These are phyloP conservation scores for Campylomormyrus tamandua DNA, from an alignment of 2,113 vertebrate species.

Conservation along the genomic window DNA sequence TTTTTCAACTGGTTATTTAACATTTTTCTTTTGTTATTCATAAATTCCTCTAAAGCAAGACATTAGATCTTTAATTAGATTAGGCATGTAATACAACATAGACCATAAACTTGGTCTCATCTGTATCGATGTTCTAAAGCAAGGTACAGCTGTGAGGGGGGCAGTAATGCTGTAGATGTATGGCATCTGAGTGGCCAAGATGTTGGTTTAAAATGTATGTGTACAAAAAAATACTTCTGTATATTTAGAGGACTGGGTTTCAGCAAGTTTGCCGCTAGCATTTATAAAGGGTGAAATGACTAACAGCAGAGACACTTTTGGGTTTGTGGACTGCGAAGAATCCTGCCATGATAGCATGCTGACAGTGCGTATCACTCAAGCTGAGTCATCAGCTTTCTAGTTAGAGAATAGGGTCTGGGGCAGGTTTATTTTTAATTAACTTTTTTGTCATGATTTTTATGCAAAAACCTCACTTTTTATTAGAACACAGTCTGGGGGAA, in stretches of 20 bases:
- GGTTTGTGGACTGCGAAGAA: neutral
- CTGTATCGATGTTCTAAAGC: neutral
- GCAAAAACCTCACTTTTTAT: neutral
- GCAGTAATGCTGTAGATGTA: neutral
- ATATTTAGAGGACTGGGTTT: neutral
- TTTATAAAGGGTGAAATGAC: neutral
- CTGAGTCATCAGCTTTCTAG: neutral
- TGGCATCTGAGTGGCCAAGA: neutral
- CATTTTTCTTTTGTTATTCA: neutral
- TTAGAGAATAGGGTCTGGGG: neutral
- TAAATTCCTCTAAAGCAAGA: neutral
- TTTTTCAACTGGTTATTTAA: neutral
- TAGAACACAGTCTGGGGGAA: neutral
- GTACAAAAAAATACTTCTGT: neutral
- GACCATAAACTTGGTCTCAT: neutral
- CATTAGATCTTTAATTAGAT: neutral
- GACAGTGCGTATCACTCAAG: neutral
- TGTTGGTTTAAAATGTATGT: neutral
- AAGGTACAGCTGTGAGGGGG: neutral
- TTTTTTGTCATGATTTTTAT: neutral
- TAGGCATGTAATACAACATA: neutral
- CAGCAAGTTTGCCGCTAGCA: neutral
- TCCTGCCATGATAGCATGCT: neutral
- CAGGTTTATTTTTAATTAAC: neutral
- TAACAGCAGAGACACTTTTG: neutral